phyloP scores from a whole-genome alignment of 2,888 invertebrate genomes.

The Mythimna ferrago region DNA sequence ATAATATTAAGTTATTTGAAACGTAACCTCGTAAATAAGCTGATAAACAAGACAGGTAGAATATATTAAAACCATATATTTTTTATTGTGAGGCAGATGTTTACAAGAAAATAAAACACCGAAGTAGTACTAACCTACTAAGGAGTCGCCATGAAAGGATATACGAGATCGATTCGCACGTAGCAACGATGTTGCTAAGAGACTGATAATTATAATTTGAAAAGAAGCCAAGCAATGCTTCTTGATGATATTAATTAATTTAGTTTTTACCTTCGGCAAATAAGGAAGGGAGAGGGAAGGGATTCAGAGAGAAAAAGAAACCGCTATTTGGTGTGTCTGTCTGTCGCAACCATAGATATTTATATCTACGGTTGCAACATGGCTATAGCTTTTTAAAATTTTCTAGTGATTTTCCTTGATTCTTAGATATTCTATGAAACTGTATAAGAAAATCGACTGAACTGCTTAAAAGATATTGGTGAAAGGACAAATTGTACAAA shows the following conservation, averaged over 20 bases:
- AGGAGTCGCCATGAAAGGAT: neutral
- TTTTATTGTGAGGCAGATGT: slow-evolving; percentile 20
- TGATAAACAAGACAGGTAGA: slow-evolving; percentile 39
- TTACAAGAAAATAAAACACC: slow-evolving; percentile 32
- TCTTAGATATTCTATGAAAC: no score
- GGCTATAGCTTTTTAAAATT: no score
- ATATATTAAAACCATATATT: slow-evolving; percentile 11
- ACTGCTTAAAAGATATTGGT: no score
- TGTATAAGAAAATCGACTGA: no score
- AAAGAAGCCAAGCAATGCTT: neutral
- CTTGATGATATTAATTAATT: neutral
- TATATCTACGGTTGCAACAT: no score
- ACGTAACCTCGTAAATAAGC: slow-evolving; percentile 62
- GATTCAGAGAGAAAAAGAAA: no score
- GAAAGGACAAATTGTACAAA: no score
- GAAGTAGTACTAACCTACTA: slow-evolving; percentile 7
- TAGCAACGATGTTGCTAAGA: neutral
- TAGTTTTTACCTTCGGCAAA: neutral
- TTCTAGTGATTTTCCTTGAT: no score
- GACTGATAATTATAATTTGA: neutral
- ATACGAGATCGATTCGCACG: slow-evolving; percentile 8
- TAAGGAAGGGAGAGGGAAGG: no score
- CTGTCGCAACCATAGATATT: no score
- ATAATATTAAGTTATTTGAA: slow-evolving; percentile 68
- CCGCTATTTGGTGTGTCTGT: no score